Evolutionary conservation across 2,797 vertebrate genomes (phyloP).

Genomic region (Sardinella longiceps): DNA sequence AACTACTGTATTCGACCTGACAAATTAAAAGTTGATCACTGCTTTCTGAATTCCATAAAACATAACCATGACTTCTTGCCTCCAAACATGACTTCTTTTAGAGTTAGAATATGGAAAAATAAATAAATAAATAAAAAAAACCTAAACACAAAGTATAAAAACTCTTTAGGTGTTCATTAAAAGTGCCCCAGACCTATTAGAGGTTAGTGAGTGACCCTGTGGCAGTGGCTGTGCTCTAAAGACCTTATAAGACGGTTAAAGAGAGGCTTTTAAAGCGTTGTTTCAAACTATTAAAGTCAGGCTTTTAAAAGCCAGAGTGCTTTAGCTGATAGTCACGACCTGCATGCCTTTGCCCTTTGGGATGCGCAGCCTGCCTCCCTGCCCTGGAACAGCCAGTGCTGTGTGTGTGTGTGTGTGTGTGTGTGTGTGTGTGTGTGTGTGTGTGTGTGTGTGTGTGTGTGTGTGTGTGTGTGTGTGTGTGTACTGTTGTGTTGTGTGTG

Average conservation of each 20-base stretch:
- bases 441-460: too few relatives aligned
- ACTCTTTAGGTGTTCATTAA: too few relatives aligned
- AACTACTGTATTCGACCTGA: background rate
- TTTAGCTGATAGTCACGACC: background rate
- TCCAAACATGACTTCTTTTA: background rate
- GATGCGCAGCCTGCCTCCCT: background rate
- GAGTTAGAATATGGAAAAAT: too few relatives aligned
- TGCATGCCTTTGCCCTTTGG: background rate
- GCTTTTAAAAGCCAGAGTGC: slow-evolving; percentile 4
- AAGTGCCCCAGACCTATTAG: background rate
- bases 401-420: too few relatives aligned
- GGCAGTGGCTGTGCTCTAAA: background rate
- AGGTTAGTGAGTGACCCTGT: background rate
- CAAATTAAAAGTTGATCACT: background rate
- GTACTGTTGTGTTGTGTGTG: background rate
- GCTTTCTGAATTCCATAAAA: background rate
- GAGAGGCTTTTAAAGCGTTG: background rate
- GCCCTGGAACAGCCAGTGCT: background rate
- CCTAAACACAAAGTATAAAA: background rate
- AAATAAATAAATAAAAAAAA: too few relatives aligned
- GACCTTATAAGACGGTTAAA: background rate
- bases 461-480: too few relatives aligned
- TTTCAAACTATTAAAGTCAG: background rate
- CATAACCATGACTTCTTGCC: too few relatives aligned
- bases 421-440: too few relatives aligned